A percentile compares a stretch with the other conserved stretches of the same genome.
phyloP scores from a whole-genome alignment of 2,797 vertebrate species.

The Microchirus variegatus region DNA sequence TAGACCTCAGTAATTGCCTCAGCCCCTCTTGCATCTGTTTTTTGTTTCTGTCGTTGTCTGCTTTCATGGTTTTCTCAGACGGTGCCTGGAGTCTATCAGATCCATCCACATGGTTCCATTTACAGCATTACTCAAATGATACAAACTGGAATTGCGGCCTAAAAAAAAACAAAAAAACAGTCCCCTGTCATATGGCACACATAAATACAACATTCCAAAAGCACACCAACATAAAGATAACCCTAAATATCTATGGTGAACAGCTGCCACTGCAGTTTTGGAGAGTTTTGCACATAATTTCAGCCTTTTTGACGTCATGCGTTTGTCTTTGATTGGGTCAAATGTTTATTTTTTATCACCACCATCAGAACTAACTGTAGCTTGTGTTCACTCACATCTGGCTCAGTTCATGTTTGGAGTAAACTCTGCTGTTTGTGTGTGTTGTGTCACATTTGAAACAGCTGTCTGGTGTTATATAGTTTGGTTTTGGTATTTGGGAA shows the following conservation, averaged over 20 bases:
- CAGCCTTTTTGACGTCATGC: constrained; percentile 28
- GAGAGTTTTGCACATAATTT: too few species aligned
- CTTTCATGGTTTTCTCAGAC: constrained; percentile 9
- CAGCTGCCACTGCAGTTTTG: too few species aligned
- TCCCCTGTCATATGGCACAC: too few species aligned
- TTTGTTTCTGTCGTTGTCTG: constrained; percentile 5
- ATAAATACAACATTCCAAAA: too few species aligned
- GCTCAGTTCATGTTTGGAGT: not conserved
- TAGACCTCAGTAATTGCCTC: too few species aligned
- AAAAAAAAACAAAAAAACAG: too few species aligned
- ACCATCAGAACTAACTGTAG: constrained; percentile 15
- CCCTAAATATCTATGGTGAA: too few species aligned
- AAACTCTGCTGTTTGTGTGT: not conserved
- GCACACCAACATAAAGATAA: not conserved
- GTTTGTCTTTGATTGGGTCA: constrained; percentile 18
- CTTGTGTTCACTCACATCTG: constrained; percentile 4
- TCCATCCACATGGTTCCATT: too few species aligned
- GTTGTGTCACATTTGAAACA: constrained; percentile 13
- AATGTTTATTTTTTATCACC: constrained; percentile 2
- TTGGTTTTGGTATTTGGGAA: constrained; percentile 13
- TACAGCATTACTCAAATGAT: too few species aligned
- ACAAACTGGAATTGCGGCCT: too few species aligned
- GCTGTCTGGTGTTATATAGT: constrained; percentile 1
- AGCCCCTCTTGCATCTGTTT: not conserved
- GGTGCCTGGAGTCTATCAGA: not conserved